A percentile compares a stretch with the other conserved stretches of the same genome.
phyloP scores from a whole-genome alignment of 2,113 vertebrate species.

The Atherinomorus stipes region DNA sequence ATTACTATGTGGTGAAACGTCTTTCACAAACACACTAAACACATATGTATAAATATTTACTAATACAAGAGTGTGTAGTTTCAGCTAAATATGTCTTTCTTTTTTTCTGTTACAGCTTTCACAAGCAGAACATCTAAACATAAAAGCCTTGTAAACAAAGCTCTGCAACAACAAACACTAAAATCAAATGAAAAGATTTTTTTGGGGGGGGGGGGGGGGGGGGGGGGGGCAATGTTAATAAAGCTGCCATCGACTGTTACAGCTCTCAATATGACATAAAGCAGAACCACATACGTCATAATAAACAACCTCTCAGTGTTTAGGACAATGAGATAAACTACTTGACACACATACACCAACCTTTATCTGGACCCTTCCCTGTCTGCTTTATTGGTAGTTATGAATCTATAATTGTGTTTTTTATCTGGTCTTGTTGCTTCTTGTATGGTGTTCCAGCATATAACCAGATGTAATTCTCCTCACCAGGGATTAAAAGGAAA shows the following conservation, averaged over 20 bases:
- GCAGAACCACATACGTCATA: constrained; percentile 57
- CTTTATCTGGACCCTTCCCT: constrained; percentile 44
- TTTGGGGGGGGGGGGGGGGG: no score
- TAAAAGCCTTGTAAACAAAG: constrained; percentile 37
- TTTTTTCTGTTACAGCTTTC: neutral
- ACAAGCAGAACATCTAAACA: neutral
- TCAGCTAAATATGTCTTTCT: neutral
- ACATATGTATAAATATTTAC: no score
- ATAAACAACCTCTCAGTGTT: constrained; percentile 34
- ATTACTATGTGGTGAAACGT: no score
- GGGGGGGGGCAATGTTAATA: constrained; percentile 29
- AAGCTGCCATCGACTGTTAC: constrained; percentile 53
- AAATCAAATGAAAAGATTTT: constrained; percentile 38
- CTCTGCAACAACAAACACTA: constrained; percentile 44
- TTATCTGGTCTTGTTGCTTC: constrained; percentile 45
- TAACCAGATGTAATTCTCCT: constrained; percentile 15
- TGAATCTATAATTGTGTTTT: constrained; percentile 47
- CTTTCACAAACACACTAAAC: no score
- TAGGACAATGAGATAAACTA: constrained; percentile 36
- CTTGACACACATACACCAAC: constrained; percentile 44
- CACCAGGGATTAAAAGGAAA: constrained; percentile 1
- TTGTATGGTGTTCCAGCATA: neutral
- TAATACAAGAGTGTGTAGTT: neutral
- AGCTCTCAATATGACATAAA: constrained; percentile 42
- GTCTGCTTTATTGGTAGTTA: constrained; percentile 43